A percentile compares a stretch with the other conserved stretches of the same genome.
Evolutionary conservation across 2,797 vertebrate species (phyloP).

Genomic region (Tenualosa ilisha): DNA sequence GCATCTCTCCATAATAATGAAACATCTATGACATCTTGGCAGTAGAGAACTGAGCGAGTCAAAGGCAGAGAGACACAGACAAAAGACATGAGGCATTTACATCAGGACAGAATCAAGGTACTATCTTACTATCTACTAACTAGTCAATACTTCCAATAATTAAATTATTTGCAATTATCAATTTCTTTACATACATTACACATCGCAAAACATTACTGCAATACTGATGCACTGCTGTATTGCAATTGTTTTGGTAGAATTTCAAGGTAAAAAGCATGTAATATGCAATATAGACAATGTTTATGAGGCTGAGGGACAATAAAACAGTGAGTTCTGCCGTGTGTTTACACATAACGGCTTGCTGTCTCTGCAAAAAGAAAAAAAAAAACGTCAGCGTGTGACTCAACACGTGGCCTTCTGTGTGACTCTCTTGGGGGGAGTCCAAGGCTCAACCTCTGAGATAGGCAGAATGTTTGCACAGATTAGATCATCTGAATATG

Average conservation of each 20-base stretch:
- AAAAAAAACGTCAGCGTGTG: not conserved
- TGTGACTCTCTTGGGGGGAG: not conserved
- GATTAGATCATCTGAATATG: slow-evolving; percentile 19
- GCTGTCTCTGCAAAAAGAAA: not conserved
- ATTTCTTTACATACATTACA: not conserved
- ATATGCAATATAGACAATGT: too few species aligned
- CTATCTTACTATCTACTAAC: not conserved
- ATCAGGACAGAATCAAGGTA: not conserved
- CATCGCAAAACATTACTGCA: too few species aligned
- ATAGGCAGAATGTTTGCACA: not conserved
- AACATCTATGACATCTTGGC: not conserved
- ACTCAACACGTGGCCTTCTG: slow-evolving; percentile 9
- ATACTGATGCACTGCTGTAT: too few species aligned
- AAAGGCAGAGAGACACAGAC: not conserved
- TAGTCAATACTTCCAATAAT: not conserved
- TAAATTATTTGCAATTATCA: too few species aligned
- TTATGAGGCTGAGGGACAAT: not conserved
- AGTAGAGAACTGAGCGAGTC: not conserved
- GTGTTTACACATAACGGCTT: not conserved
- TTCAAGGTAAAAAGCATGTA: too few species aligned
- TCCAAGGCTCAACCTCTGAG: not conserved
- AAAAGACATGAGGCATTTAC: not conserved
- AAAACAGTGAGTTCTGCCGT: not conserved
- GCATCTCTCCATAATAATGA: slow-evolving; percentile 14
- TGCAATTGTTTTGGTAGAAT: too few species aligned